Conservation (phyloP, 2,888 invertebrate species). For the Caenorhabditis zanzibari region DNA sequence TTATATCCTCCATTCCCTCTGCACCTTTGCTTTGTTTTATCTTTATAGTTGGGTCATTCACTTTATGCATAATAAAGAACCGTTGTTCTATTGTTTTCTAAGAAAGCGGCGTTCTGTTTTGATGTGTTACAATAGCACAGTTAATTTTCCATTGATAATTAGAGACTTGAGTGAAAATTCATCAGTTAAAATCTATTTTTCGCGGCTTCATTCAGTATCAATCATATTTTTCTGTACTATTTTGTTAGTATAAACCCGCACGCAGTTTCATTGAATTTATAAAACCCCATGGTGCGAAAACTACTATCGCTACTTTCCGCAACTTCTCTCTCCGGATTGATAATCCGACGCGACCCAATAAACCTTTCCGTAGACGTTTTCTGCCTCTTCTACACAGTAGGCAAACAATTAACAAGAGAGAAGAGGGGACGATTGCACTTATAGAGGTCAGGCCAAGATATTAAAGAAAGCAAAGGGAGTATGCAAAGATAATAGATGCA, state of each 20-base stretch:
- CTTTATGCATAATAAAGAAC: slow-evolving; percentile 14
- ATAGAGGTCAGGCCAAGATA: slow-evolving; percentile 30
- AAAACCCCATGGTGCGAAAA: no score
- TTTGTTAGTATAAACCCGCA: no score
- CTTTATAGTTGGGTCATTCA: slow-evolving; percentile 9
- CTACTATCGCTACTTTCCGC: neutral
- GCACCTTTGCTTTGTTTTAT: slow-evolving; percentile 19
- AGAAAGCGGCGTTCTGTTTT: no score
- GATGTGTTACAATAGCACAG: no score
- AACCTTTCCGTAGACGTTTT: slow-evolving; percentile 27
- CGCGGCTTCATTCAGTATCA: no score
- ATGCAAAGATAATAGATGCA: neutral
- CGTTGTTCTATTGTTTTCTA: neutral
- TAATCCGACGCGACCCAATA: neutral
- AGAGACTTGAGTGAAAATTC: no score
- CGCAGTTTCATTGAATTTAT: no score
- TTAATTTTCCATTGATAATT: no score
- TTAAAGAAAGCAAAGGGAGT: neutral
- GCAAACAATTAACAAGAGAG: slow-evolving; percentile 24
- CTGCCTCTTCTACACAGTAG: slow-evolving; percentile 22
- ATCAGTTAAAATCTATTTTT: no score
- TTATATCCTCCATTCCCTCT: slow-evolving; percentile 12
- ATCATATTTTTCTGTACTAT: no score
- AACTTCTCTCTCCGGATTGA: neutral
- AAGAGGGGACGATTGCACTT: slow-evolving; percentile 1